phyloP scores from a whole-genome alignment of 2,113 vertebrate species.

The Sylvilagus bachmani region DNA sequence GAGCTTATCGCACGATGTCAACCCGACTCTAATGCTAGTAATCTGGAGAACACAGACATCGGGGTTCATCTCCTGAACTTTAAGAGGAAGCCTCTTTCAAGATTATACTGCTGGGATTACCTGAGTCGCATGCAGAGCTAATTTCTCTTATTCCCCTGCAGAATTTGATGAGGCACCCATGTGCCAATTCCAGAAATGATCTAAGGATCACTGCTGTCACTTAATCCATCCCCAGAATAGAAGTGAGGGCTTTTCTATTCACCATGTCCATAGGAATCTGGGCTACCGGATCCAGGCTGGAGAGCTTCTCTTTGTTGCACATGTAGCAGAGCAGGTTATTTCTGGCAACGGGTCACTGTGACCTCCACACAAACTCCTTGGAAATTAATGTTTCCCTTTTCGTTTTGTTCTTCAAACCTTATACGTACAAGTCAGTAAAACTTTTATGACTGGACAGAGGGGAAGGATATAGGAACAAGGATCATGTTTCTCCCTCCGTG shows the following conservation, averaged over 20 bases:
- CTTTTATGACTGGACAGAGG: neutral
- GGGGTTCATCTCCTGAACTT: neutral
- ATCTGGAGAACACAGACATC: neutral
- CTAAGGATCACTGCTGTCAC: constrained; percentile 19
- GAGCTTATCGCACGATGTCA: neutral
- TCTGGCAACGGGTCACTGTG: neutral
- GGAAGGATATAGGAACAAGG: neutral
- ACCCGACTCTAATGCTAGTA: neutral
- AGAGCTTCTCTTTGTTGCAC: constrained; percentile 40
- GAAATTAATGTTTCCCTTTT: constrained; percentile 1
- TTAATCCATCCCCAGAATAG: constrained; percentile 45
- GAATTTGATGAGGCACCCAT: constrained; percentile 27
- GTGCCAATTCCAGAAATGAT: constrained; percentile 29
- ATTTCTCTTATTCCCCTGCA: constrained; percentile 16
- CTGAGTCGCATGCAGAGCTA: neutral
- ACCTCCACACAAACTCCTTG: neutral
- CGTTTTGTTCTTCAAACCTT: constrained; percentile 16
- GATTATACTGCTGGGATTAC: neutral
- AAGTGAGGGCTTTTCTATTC: neutral
- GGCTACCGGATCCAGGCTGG: neutral
- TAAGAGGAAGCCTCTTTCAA: neutral
- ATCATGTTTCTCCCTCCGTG: neutral
- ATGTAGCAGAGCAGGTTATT: neutral
- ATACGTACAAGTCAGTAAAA: neutral
- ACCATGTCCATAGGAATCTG: neutral